A percentile compares a stretch with the other conserved stretches of the same genome.
Conservation (phyloP, 2,888 invertebrate genomes). For the Drosophila mimica region DNA sequence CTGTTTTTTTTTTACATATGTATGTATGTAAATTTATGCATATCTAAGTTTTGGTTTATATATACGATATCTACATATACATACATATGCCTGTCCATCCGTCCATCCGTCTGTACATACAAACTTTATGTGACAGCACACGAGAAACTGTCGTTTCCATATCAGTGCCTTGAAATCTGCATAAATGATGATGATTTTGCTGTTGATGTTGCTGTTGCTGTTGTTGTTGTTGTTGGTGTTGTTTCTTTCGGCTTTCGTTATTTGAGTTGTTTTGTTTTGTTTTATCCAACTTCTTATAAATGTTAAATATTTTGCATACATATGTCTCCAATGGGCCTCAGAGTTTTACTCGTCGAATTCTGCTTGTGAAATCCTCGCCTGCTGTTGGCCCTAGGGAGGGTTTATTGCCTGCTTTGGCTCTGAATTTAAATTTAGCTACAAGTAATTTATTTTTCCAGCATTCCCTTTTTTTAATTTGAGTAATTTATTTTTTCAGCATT, state of each 20-base stretch:
- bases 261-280: slow-evolving; percentile 47
- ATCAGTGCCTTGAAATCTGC: slow-evolving; percentile 74
- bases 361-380: slow-evolving; percentile 24
- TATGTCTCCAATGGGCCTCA: slow-evolving; percentile 38
- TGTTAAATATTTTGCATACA: slow-evolving; percentile 66
- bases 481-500: slow-evolving; percentile 32
- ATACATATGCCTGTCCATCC: slow-evolving; percentile 18
- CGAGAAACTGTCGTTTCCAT: slow-evolving; percentile 64
- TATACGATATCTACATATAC: slow-evolving; percentile 14
- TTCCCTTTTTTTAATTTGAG: not conserved
- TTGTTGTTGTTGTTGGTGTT: slow-evolving; percentile 13
- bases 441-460: not conserved
- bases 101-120: slow-evolving; percentile 20
- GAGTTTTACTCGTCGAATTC: slow-evolving; percentile 25
- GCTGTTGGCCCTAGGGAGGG: slow-evolving; percentile 52
- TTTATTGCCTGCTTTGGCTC: slow-evolving; percentile 18
- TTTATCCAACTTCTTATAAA: slow-evolving; percentile 56
- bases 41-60: slow-evolving; percentile 54
- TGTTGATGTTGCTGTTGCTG: not conserved
- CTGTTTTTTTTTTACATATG: slow-evolving; percentile 49
- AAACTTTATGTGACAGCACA: slow-evolving; percentile 18
- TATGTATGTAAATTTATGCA: slow-evolving; percentile 72
- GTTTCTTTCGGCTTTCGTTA: slow-evolving; percentile 61
- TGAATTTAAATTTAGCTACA: slow-evolving; percentile 56
- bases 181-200: slow-evolving; percentile 79